Evolutionary conservation across 2,113 vertebrate genomes (phyloP).

Genomic region (Hirundichthys speculiger): DNA sequence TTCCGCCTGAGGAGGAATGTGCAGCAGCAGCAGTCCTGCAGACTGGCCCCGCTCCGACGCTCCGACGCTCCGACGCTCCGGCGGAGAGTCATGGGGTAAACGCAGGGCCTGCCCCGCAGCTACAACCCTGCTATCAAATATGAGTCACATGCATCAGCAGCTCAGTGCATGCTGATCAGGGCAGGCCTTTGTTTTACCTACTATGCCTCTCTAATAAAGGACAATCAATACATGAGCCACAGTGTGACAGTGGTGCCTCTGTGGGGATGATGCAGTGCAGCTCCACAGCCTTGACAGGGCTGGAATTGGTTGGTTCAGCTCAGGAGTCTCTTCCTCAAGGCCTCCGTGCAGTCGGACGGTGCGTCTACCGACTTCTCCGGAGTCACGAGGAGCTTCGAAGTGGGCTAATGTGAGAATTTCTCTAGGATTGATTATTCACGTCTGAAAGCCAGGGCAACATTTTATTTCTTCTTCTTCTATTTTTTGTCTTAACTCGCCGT

Average conservation of each 20-base stretch:
- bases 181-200: slow-evolving; percentile 45
- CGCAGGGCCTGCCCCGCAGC: slow-evolving; percentile 33
- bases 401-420: slow-evolving; percentile 41
- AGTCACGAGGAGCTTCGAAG: slow-evolving; percentile 42
- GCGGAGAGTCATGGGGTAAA: slow-evolving; percentile 57
- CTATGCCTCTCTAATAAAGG: slow-evolving; percentile 39
- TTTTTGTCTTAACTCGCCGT: not conserved
- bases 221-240: slow-evolving; percentile 44
- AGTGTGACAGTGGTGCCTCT: slow-evolving; percentile 45
- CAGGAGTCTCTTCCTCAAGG: slow-evolving; percentile 54
- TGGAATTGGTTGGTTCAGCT: slow-evolving; percentile 66
- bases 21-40: slow-evolving; percentile 53
- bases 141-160: slow-evolving; percentile 61
- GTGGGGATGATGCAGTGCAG: slow-evolving; percentile 41
- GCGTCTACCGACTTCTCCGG: slow-evolving; percentile 40
- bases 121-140: slow-evolving; percentile 54
- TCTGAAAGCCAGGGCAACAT: slow-evolving; percentile 19
- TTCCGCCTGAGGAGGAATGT: slow-evolving; percentile 64
- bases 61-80: slow-evolving; percentile 20
- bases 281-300: slow-evolving; percentile 43
- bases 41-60: slow-evolving; percentile 29
- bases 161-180: slow-evolving; percentile 12
- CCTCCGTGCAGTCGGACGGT: slow-evolving; percentile 8
- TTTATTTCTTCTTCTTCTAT: slow-evolving; percentile 4
- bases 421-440: slow-evolving; percentile 47